Percentiles rank a stretch among this genome's conserved stretches.
Evolutionary conservation across 2,888 invertebrate genomes (phyloP).

Genomic region (Embidobia sp.): DNA sequence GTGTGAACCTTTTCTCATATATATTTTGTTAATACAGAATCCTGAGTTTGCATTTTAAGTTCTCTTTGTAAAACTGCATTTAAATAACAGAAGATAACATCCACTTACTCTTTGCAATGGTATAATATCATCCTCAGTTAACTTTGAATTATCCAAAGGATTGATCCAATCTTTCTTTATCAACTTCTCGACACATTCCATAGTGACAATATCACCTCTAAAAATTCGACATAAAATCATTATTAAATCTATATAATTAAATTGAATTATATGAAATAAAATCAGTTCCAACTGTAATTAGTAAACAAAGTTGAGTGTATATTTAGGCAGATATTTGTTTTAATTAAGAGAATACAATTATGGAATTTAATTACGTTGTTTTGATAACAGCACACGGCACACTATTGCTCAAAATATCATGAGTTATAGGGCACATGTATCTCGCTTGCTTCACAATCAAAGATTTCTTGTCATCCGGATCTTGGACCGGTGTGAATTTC

Average conservation of each 20-base stretch:
- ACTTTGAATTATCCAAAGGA: slow-evolving; percentile 92
- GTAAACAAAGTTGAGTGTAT: no score
- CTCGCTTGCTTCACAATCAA: slow-evolving; percentile 94
- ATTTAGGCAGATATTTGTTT: no score
- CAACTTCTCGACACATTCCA: slow-evolving; percentile 97
- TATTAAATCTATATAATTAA: slow-evolving; percentile 1
- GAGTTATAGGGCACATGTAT: slow-evolving; percentile 98
- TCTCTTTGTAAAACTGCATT: no score
- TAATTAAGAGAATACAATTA: no score
- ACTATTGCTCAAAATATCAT: slow-evolving; percentile 96
- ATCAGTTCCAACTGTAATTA: neutral
- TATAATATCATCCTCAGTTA: slow-evolving; percentile 96
- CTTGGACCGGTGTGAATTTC: slow-evolving; percentile 95
- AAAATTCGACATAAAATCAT: slow-evolving; percentile 72
- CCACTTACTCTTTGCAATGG: slow-evolving; percentile 89
- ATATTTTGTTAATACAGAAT: neutral
- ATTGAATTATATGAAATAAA: neutral
- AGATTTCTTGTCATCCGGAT: slow-evolving; percentile 92
- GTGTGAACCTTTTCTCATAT: no score
- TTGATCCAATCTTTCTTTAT: slow-evolving; percentile 98
- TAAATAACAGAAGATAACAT: neutral
- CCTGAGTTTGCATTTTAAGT: neutral
- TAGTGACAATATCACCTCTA: slow-evolving; percentile 96
- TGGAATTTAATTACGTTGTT: slow-evolving; percentile 87
- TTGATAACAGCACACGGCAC: slow-evolving; percentile 96